Evolutionary conservation across 1,140 invertebrate genomes (phyloP).

Genomic region (Drosophila lini): DNA sequence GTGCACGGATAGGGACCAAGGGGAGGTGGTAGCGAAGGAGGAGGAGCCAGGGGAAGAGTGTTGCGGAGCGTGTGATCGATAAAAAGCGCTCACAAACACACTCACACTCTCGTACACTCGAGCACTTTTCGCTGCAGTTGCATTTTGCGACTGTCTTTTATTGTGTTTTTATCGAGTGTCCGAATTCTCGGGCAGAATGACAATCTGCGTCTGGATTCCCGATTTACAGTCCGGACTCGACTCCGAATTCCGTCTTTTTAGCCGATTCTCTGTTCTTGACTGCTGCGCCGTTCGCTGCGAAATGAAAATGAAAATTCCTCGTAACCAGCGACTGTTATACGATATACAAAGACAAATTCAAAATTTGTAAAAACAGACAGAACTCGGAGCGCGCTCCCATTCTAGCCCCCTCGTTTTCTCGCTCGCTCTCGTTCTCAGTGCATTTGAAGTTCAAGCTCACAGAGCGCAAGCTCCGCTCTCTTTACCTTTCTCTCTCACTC

Average conservation of each 20-base stretch:
- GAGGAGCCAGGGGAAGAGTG: constrained; percentile 20
- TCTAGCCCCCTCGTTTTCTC: constrained; percentile 15
- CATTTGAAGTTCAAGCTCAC: constrained; percentile 79
- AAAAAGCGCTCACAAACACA: constrained; percentile 49
- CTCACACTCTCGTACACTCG: constrained; percentile 33
- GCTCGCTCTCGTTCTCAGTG: constrained; percentile 39
- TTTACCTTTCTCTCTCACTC: constrained; percentile 23
- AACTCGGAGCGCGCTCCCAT: constrained; percentile 20
- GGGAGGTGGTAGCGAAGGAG: background rate
- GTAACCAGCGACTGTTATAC: constrained; percentile 80
- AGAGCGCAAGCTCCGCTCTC: constrained; percentile 66
- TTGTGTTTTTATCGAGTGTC: constrained; percentile 11
- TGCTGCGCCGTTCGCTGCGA: constrained; percentile 78
- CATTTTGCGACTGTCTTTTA: constrained; percentile 25
- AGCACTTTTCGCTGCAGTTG: constrained; percentile 46
- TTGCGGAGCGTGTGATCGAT: constrained; percentile 71
- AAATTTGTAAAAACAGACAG: constrained; percentile 49
- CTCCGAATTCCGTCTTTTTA: constrained; percentile 25
- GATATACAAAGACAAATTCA: constrained; percentile 66
- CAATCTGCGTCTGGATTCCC: constrained; percentile 29
- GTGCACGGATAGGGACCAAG: constrained; percentile 18
- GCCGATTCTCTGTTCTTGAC: constrained; percentile 59
- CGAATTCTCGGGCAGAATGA: constrained; percentile 23
- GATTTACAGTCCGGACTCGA: constrained; percentile 27
- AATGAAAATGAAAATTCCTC: constrained; percentile 83